phyloP scores from a whole-genome alignment of 2,888 invertebrate species.

The Agonopterix alstromeriana region DNA sequence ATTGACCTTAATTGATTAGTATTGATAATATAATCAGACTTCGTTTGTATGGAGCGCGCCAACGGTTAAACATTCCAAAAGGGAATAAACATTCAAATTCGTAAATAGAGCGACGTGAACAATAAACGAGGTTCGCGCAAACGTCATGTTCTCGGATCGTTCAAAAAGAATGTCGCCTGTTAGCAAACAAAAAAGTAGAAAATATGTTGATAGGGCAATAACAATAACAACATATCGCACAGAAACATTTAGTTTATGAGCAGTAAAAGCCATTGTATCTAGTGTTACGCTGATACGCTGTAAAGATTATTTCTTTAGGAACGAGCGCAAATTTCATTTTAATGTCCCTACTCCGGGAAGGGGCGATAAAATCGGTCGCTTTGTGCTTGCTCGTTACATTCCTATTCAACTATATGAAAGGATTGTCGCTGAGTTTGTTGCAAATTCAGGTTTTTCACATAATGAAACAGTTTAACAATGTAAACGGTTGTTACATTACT shows the following conservation, averaged over 20 bases:
- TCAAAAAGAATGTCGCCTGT: too few relatives aligned
- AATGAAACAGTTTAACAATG: conserved; percentile 4
- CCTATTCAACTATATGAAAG: conserved; percentile 25
- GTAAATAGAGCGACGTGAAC: too few relatives aligned
- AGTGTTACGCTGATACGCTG: conserved; percentile 9
- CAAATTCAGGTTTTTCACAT: conserved; percentile 1
- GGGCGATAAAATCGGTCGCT: conserved; percentile 28
- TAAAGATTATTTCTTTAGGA: conserved; percentile 18
- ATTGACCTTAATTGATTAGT: too few relatives aligned
- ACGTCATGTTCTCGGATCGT: too few relatives aligned
- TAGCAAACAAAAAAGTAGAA: not conserved
- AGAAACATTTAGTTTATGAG: conserved; percentile 5
- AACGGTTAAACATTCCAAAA: too few relatives aligned
- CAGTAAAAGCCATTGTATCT: conserved; percentile 10
- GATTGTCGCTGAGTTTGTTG: conserved; percentile 15
- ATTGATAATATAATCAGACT: too few relatives aligned
- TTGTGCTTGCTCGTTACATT: conserved; percentile 27
- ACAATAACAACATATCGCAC: conserved; percentile 2
- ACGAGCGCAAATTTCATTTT: conserved; percentile 36
- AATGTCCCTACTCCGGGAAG: conserved; percentile 20
- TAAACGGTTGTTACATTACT: not conserved
- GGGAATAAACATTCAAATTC: too few relatives aligned
- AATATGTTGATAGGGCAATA: not conserved
- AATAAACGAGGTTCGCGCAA: too few relatives aligned
- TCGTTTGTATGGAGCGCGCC: too few relatives aligned